Conservation (phyloP, 2,797 vertebrate genomes). For the Hemitrygon akajei region DNA sequence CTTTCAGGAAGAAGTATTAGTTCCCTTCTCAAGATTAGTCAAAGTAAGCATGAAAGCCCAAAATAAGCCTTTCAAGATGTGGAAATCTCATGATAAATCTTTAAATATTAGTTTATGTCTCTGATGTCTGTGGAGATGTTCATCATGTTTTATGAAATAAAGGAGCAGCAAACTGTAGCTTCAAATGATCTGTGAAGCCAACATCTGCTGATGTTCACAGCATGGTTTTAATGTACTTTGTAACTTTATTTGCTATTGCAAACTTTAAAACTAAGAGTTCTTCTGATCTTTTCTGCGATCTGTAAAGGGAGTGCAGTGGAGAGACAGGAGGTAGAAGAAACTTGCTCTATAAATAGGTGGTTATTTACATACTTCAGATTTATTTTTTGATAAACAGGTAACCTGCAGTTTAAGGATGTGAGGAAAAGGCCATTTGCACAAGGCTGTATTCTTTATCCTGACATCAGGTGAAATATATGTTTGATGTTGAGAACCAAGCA, state of each 20-base stretch:
- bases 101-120: slow-evolving; percentile 22
- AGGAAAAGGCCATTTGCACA: not conserved
- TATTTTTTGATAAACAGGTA: not conserved
- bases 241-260: not conserved
- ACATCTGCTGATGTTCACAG: slow-evolving; percentile 21
- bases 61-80: slow-evolving; percentile 7
- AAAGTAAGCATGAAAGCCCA: not conserved
- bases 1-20: not conserved
- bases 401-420: not conserved
- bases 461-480: not conserved
- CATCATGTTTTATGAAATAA: slow-evolving; percentile 24
- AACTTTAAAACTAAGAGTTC: not conserved
- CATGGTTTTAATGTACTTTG: not conserved
- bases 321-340: not conserved
- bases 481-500: not conserved
- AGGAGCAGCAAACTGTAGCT: slow-evolving; percentile 1
- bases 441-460: not conserved
- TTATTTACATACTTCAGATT: not conserved
- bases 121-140: slow-evolving; percentile 11
- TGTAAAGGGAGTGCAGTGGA: not conserved
- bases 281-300: not conserved
- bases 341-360: not conserved
- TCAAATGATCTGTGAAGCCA: slow-evolving; percentile 27
- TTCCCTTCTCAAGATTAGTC: not conserved
- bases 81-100: slow-evolving; percentile 8